Base-by-base conservation (phyloP, 2,113 vertebrate genomes). In the Cisticola juncidis region DNA sequence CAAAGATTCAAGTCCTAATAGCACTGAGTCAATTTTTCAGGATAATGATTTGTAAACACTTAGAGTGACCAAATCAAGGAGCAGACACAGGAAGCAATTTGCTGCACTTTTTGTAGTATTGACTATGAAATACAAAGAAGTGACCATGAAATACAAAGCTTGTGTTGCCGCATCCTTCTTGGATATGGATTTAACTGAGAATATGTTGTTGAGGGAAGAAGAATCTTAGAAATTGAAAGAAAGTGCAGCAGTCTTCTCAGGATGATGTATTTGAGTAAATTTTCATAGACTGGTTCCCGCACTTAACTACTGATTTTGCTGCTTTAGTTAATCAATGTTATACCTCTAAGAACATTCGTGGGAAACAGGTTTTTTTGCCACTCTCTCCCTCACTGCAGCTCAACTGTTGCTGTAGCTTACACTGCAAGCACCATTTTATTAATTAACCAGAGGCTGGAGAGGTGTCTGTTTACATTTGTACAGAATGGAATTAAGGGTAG, bases 321-420 rank as follows among this genome's bases (percentile, higher is more conserved):
- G 69, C 74, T 81, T 88, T 47, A 72, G 23, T 68, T 81, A n/a
- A 58, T 31, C 44, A 35, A 38, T 50, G 9, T 38, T 62, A 5
- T 44, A 47, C 35, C 33, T 68, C 56, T 64, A 42, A 77, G 28
- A 76, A 38, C 12, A 19, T 68, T 58, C 28, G 54, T 14, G 8
- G 11, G 9, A 28, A 74, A 48, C 8, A 6, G 5, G 9, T 0
- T 0, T 6, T 26, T 72, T 82, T 86, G 31, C n/a, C 38, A 47
- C 65, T 80, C 5, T 38, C 10, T 80, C 47, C 71, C 54, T 33
- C 61, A 38, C 53, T 76, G 48, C 14, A 76, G 35, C 57, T 80
- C 61, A 76, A 1, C 50, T 69, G 12, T 47, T 88, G 26, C 53
- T 82, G 45, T 25, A 88, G 40, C 19, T 45, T 31, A 38, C 13